Evolutionary conservation across 2,888 invertebrate genomes (phyloP).

Genomic region (Tetropium fuscum): DNA sequence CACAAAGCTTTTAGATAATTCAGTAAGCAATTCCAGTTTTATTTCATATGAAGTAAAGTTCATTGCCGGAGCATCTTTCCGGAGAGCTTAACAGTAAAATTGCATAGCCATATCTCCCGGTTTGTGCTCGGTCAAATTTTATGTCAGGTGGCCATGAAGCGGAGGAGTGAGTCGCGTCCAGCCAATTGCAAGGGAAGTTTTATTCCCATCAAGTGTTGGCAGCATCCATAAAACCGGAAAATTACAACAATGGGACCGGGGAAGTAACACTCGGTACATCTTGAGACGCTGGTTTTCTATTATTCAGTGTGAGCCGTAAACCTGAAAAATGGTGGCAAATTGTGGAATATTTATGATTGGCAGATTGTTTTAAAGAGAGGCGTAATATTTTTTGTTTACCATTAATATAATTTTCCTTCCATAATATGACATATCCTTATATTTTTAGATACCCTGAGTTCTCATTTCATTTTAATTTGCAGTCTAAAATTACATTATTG

Average conservation of each 20-base stretch:
- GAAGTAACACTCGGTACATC: slow-evolving; percentile 1
- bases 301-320: slow-evolving; percentile 13
- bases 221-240: slow-evolving; percentile 10
- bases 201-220: slow-evolving; percentile 15
- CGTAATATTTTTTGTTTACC: too few species aligned
- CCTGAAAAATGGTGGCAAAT: too few species aligned
- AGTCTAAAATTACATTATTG: too few species aligned
- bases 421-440: too few species aligned
- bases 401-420: too few species aligned
- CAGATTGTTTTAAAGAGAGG: too few species aligned
- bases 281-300: slow-evolving; percentile 3
- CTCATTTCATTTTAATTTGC: too few species aligned
- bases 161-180: slow-evolving; percentile 1
- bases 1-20: slow-evolving; percentile 48
- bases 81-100: slow-evolving; percentile 32
- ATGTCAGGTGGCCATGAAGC: slow-evolving; percentile 17
- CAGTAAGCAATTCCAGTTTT: slow-evolving; percentile 46
- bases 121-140: slow-evolving; percentile 21
- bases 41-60: slow-evolving; percentile 42
- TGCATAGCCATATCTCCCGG: slow-evolving; percentile 24
- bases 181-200: slow-evolving; percentile 15
- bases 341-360: too few species aligned
- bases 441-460: too few species aligned
- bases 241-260: slow-evolving; percentile 14
- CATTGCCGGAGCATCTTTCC: slow-evolving; percentile 34